Conservation (phyloP, 2,113 vertebrate species). For the Oceanodroma tethys region DNA sequence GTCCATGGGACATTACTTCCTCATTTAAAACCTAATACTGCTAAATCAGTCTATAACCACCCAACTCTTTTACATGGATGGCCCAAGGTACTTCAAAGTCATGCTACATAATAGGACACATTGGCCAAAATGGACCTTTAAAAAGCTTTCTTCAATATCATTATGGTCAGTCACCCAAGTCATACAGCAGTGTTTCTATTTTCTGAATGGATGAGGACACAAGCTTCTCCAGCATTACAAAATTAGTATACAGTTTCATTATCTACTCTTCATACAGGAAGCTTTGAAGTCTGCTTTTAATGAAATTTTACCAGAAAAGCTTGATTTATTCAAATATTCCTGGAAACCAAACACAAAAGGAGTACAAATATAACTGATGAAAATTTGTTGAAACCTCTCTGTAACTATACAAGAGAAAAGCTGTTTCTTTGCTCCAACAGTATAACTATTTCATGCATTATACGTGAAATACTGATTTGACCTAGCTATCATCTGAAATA, state of each 20-base stretch:
- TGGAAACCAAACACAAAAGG: not conserved
- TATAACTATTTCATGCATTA: not conserved
- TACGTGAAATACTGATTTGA: not conserved
- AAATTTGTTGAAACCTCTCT: not conserved
- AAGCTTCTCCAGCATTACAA: not conserved
- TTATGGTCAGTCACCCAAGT: not conserved
- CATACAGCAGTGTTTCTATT: not conserved
- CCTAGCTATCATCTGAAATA: not conserved
- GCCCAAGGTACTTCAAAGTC: slow-evolving; percentile 58
- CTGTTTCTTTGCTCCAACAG: not conserved
- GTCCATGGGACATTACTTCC: slow-evolving; percentile 58
- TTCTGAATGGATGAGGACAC: not conserved
- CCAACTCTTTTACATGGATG: slow-evolving; percentile 41
- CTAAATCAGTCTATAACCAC: slow-evolving; percentile 60
- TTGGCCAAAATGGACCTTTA: slow-evolving; percentile 25
- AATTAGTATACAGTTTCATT: not conserved
- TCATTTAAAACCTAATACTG: slow-evolving; percentile 47
- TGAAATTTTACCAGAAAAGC: not conserved
- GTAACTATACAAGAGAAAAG: not conserved
- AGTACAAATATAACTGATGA: not conserved
- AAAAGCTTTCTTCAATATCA: not conserved
- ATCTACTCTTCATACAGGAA: not conserved
- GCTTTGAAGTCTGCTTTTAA: not conserved
- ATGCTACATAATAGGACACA: slow-evolving; percentile 12
- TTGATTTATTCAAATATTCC: not conserved